Base-by-base conservation (phyloP, 2,888 invertebrate species). In the Pristionchus entomophagus region DNA sequence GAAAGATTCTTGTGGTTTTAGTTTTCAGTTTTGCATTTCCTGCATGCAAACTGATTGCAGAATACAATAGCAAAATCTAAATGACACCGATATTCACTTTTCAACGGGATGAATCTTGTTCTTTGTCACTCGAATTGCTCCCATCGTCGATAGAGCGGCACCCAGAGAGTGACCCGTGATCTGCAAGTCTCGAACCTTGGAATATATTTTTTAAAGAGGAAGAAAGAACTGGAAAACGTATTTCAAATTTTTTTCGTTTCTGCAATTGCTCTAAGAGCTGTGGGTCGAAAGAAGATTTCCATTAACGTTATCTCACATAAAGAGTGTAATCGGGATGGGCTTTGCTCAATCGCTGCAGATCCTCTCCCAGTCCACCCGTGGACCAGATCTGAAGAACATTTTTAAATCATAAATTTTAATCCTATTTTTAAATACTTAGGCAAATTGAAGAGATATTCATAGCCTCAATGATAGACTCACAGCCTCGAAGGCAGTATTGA, bases 161-260 rank as follows among this genome's bases (percentile, higher is more conserved):
- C 90, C 90, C 73, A 91, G 84, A 29, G 91, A 91, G 86, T 90
- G 90, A 14, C 90, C 90, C 45, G 89, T 90, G 26, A 90, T 86
- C 86, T 88, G 59, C 19, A 83, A n/a, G n/a, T n/a, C n/a, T n/a
- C 56, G 56, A 56, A 22, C 17, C n/a, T n/a, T n/a, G n/a, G n/a
- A n/a, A n/a, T n/a, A n/a, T n/a, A n/a, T n/a, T n/a, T n/a, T n/a
- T n/a, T n/a, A n/a, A n/a, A n/a, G n/a, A n/a, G n/a, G n/a, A n/a
- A n/a, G n/a, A n/a, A n/a, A n/a, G n/a, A n/a, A n/a, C n/a, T n/a
- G n/a, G n/a, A n/a, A n/a, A n/a, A n/a, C n/a, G n/a, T n/a, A n/a
- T n/a, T 56, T 56, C n/a, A 5, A 56, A 22, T 56, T 5, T 14
- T 56, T n/a, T 56, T 56, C 5, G 45, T 45, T 45, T 10, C 14